Base-by-base conservation (phyloP, 2,888 invertebrate species). In the Odontothrips loti region DNA sequence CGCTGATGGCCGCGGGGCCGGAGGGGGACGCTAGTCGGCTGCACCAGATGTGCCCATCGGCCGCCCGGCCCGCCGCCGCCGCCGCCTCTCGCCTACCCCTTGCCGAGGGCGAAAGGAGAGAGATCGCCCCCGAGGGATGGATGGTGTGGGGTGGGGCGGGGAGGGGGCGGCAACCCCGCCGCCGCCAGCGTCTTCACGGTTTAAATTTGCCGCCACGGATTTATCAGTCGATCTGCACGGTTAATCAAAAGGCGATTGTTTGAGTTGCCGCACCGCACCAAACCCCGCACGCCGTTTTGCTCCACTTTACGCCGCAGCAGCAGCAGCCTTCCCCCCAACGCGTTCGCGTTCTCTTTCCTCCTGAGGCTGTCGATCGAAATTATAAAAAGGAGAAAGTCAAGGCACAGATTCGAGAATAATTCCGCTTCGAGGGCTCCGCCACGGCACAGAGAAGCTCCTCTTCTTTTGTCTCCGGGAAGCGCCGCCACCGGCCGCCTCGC, bases 191-290 rank as follows among this genome's bases (percentile, higher is more conserved):
- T 27, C 68, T 75, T 75, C 68, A 75, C 68, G 68, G 68, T 75
- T 75, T 75, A 27, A 75, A 75, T 11, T 27, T 27, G 68, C 68
- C 68, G 23, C 68, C 27, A 27, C 58, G 23, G 68, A 75, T 75
- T 75, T 75, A 75, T 75, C 68, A 8, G 3, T 10, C 68, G 68
- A 75, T 75, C 27, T 75, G 68, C 68, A 75, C 68, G 68, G 68
- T 75, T 75, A 27, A 75, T 75, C 68, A 75, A 75, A 75, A 75
- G 68, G 68, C 68, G 68, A 75, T 75, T 75, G 68, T 75, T 27
- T 75, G 68, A 58, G 58, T 58, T 58, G 58, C 15, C 6, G 11
- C 58, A 58, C 58, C 58, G 34, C 34, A 43, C 34, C 2, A 43
- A 43, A 43, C 20, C 58, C 58, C 58, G 20, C 58, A 15, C 34